Evolutionary conservation across 2,888 invertebrate species (phyloP).

Genomic region (Xanthorhoe spadicearia): DNA sequence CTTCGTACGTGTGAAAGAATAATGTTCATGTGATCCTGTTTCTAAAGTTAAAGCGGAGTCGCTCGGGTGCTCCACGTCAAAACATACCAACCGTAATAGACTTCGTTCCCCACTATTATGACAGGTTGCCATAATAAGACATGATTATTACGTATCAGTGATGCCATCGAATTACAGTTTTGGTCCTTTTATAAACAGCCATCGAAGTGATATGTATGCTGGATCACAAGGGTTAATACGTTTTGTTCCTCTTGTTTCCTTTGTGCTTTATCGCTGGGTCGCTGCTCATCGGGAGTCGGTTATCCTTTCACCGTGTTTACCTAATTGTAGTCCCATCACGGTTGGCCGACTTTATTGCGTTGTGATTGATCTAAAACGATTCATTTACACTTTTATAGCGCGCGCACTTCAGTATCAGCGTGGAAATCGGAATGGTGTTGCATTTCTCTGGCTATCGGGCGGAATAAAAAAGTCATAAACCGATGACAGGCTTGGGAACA

Average conservation of each 20-base stretch:
- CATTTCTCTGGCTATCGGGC: constrained; percentile 76
- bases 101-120: constrained; percentile 64
- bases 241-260: constrained; percentile 34
- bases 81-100: constrained; percentile 44
- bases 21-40: constrained; percentile 51
- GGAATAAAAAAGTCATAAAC: constrained; percentile 83
- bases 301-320: constrained; percentile 37
- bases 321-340: constrained; percentile 37
- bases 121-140: constrained; percentile 67
- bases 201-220: constrained; percentile 39
- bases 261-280: constrained; percentile 27
- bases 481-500: constrained; percentile 81
- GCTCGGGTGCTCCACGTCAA: constrained; percentile 22
- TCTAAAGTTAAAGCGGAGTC: constrained; percentile 34
- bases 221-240: constrained; percentile 39
- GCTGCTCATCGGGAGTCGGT: constrained; percentile 30
- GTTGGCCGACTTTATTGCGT: constrained; percentile 49
- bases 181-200: constrained; percentile 55
- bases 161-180: constrained; percentile 58
- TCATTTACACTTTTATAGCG: constrained; percentile 66
- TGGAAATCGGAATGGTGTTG: constrained; percentile 77
- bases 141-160: constrained; percentile 67
- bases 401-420: constrained; percentile 64
- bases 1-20: constrained; percentile 60
- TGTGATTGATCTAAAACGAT: constrained; percentile 60